Percentiles rank a stretch among this genome's conserved stretches.
These are phyloP conservation scores for Drosophila erecta DNA, from an alignment of 1,140 invertebrate species.

Conservation along the genomic window DNA sequence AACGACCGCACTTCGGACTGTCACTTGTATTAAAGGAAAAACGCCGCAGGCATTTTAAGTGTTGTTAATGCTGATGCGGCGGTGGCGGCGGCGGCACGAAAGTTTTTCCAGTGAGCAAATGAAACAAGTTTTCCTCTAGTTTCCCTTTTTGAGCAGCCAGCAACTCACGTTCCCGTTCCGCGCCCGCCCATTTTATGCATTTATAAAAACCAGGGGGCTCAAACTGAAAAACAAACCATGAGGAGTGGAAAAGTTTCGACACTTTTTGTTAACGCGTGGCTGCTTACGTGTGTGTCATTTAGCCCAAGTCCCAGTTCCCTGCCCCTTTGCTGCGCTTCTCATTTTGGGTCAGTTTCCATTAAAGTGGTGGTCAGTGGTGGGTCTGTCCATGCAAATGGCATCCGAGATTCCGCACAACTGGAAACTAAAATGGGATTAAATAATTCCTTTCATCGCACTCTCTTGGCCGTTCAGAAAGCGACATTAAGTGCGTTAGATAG, in stretches of 20 bases:
- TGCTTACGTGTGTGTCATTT: constrained; percentile 56
- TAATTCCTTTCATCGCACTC: constrained; percentile 7
- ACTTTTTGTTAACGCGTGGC: constrained; percentile 63
- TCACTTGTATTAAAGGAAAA: constrained; percentile 79
- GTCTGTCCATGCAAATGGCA: constrained; percentile 29
- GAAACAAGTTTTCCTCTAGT: constrained; percentile 68
- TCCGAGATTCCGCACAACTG: constrained; percentile 3
- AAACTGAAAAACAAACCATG: constrained; percentile 53
- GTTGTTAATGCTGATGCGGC: constrained; percentile 75
- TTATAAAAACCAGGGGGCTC: constrained; percentile 62
- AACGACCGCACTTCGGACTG: constrained; percentile 54
- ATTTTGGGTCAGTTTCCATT: constrained; percentile 30
- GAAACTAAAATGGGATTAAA: constrained; percentile 18
- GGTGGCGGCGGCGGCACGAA: constrained; percentile 54
- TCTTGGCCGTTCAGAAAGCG: not conserved
- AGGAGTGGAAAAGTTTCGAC: constrained; percentile 58
- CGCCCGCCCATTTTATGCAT: constrained; percentile 68
- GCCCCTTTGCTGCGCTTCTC: constrained; percentile 11
- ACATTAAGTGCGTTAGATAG: too few relatives aligned
- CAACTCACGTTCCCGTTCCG: constrained; percentile 1
- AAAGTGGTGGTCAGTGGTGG: constrained; percentile 28
- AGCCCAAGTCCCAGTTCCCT: constrained; percentile 13
- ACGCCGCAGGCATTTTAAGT: constrained; percentile 81
- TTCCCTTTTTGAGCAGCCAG: constrained; percentile 23
- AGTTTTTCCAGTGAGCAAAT: constrained; percentile 69